Base-by-base conservation (phyloP, 2,113 vertebrate species). In the Glareola pratincola region DNA sequence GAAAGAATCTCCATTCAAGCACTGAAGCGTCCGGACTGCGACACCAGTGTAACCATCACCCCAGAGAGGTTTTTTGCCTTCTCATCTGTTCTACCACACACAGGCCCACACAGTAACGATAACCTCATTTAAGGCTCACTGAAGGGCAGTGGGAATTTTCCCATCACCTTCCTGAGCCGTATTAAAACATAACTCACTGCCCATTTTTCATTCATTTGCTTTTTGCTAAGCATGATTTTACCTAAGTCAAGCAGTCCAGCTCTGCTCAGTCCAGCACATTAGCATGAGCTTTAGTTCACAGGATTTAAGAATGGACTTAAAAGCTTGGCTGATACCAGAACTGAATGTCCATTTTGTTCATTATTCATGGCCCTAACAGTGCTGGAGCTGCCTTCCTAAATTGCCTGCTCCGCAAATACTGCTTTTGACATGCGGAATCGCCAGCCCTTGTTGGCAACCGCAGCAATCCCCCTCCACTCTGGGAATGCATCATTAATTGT, bases 401-500 rank as follows among this genome's bases (percentile, higher is more conserved):
- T 17, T n/a, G 76, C 20, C 41, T 47, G 66, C 47, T 84, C 79
- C 1, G 14, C 83, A 74, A 74, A 29, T 54, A 45, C 72, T 27
- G 60, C 43, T 92, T 74, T 26, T 8, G 59, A 96, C 87, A 69
- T 6, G 34, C 6, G 3, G 83, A 86, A 84, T 83, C 5, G 6
- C 79, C 68, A 81, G 80, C 64, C 32, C 56, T 77, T 16, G 68
- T 7, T 89, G 79, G 91, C 91, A 92, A 90, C 59, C 4, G 4
- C 37, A 76, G 92, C 57, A 59, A 51, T 77, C 54, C 73, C 64
- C 62, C 34, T 96, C 73, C 69, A 75, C 73, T 85, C 69, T 15
- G 43, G 66, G 69, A 94, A 91, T 39, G 91, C 73, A 77, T 91
- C 85, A 72, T 90, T 95, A 91, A 94, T 59, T 81, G 85, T 79